A percentile compares a stretch with the other conserved stretches of the same genome.
Conservation (phyloP, 2,113 vertebrate genomes). For the Oreochromis spilurus region DNA sequence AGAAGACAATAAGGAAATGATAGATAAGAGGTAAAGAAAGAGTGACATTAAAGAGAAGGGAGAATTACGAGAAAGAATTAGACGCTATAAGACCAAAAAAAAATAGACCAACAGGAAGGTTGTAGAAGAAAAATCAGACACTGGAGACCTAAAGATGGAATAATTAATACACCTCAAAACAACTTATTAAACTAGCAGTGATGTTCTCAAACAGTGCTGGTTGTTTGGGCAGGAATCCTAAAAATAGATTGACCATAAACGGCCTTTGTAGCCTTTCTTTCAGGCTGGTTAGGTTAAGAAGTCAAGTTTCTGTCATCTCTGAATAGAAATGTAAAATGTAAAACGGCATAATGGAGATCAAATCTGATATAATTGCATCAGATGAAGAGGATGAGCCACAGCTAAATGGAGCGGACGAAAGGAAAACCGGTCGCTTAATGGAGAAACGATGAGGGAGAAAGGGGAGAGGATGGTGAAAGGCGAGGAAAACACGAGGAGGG, state of each 20-base stretch:
- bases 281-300: neutral
- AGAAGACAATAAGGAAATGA: conserved; percentile 46
- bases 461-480: neutral
- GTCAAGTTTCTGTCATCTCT: neutral
- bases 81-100: conserved; percentile 2
- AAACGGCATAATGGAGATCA: neutral
- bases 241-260: neutral
- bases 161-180: neutral
- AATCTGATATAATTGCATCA: neutral
- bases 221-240: neutral
- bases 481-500: neutral
- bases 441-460: neutral
- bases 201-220: neutral
- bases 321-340: neutral
- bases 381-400: neutral
- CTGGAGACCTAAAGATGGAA: neutral
- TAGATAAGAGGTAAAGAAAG: conserved; percentile 39
- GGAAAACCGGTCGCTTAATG: neutral
- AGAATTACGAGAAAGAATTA: conserved; percentile 1
- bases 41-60: conserved; percentile 4
- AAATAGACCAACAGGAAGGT: neutral
- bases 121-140: neutral
- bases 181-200: neutral
- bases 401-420: neutral
- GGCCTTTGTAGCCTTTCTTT: neutral